A percentile compares a stretch with the other conserved stretches of the same genome.
Conservation (phyloP, 2,888 invertebrate species). For the Sthenelais limicola region DNA sequence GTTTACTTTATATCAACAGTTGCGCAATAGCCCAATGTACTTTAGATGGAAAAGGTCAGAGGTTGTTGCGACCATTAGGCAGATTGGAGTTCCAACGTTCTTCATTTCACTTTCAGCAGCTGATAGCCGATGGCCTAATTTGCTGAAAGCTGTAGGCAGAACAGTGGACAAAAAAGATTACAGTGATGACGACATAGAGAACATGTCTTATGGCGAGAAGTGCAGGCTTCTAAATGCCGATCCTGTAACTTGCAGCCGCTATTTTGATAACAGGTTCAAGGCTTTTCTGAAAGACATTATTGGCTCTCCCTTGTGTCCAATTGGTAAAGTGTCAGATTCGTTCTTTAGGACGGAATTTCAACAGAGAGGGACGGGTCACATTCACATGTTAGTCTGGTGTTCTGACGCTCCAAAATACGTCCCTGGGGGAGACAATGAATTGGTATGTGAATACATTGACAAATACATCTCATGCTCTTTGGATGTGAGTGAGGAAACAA, state of each 20-base stretch:
- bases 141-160: neutral
- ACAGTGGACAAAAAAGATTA: neutral
- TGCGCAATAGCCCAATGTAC: no score
- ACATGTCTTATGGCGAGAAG: neutral
- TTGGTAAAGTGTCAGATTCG: neutral
- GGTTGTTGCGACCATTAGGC: neutral
- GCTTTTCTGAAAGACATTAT: neutral
- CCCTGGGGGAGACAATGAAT: neutral
- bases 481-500: neutral
- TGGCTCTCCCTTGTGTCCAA: neutral
- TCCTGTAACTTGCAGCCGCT: neutral
- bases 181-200: neutral
- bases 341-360: neutral
- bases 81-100: neutral
- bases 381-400: neutral
- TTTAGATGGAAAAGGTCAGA: neutral
- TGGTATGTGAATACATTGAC: neutral
- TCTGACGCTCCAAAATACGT: neutral
- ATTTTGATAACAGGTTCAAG: neutral
- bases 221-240: neutral
- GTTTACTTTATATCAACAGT: neutral
- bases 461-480: neutral
- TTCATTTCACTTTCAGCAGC: neutral
- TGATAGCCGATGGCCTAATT: neutral
- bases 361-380: neutral